Evolutionary conservation across 2,797 vertebrate genomes (phyloP).

Genomic region (Poecile montanus): DNA sequence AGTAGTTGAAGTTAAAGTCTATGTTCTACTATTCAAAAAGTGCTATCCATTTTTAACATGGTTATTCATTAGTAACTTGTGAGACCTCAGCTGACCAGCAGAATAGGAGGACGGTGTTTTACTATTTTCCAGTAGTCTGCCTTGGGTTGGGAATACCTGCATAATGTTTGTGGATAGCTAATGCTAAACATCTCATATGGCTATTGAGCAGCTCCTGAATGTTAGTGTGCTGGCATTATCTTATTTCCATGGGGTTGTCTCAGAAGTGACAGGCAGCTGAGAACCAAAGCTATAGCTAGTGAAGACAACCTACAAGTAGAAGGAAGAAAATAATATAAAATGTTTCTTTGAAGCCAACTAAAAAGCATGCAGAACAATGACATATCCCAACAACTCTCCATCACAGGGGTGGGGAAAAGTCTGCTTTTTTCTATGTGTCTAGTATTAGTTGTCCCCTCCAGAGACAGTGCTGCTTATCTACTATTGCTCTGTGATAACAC

Average conservation of each 20-base stretch:
- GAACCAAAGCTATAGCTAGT: not conserved
- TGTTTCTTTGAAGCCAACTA: not conserved
- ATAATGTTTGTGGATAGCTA: not conserved
- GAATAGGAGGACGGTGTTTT: not conserved
- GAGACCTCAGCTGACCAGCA: not conserved
- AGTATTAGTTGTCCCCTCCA: not conserved
- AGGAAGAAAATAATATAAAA: not conserved
- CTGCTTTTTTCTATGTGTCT: not conserved
- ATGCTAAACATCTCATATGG: not conserved
- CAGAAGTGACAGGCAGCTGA: not conserved
- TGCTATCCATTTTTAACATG: not conserved
- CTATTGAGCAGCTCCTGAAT: not conserved
- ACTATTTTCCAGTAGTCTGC: not conserved
- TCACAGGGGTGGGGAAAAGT: rapidly evolving
- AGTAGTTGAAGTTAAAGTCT: not conserved
- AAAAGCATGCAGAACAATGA: not conserved
- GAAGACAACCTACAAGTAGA: not conserved
- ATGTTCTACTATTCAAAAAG: not conserved
- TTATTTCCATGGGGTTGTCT: not conserved
- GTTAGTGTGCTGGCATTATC: not conserved
- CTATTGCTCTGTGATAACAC: not conserved
- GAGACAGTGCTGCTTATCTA: not conserved
- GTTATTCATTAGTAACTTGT: not conserved
- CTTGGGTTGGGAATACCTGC: not conserved
- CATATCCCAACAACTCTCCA: not conserved